Percentiles rank a stretch among this genome's conserved stretches.
Evolutionary conservation across 2,113 vertebrate genomes (phyloP).

Genomic region (Nestor notabilis): DNA sequence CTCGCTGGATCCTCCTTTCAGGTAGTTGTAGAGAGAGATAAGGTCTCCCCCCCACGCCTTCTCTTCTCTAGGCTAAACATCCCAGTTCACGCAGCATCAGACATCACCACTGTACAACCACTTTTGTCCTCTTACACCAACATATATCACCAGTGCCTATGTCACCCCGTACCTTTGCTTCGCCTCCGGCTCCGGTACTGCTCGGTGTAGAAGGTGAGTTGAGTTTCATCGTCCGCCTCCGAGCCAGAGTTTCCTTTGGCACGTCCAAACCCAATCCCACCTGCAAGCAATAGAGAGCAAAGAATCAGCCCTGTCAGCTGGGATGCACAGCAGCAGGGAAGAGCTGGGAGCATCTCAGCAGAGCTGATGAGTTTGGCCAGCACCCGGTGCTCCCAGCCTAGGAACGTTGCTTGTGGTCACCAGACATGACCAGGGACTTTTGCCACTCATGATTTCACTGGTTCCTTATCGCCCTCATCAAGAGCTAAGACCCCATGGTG

Average conservation of each 20-base stretch:
- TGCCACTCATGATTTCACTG: neutral
- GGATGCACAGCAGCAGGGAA: neutral
- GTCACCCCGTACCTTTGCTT: constrained; percentile 84
- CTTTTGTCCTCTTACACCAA: neutral
- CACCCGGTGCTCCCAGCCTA: rapidly evolving
- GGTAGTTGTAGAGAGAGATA: neutral
- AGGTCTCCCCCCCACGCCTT: neutral
- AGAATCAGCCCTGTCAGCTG: neutral
- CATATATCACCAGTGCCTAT: rapidly evolving
- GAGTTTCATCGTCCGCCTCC: constrained; percentile 90
- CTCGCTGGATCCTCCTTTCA: neutral
- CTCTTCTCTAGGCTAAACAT: neutral
- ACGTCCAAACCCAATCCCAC: constrained; percentile 86
- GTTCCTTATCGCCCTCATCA: neutral
- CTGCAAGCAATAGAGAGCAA: constrained; percentile 38
- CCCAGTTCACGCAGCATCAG: rapidly evolving
- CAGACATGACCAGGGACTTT: neutral
- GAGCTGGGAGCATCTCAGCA: neutral
- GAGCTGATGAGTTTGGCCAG: neutral
- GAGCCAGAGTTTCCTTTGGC: constrained; percentile 89
- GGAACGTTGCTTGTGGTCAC: neutral
- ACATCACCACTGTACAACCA: neutral
- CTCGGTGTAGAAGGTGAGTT: constrained; percentile 93
- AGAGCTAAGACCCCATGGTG: neutral
- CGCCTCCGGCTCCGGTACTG: constrained; percentile 89